These are phyloP conservation scores for Drosophila sechellia DNA, from an alignment of 1,140 invertebrate species.

Conservation along the genomic window DNA sequence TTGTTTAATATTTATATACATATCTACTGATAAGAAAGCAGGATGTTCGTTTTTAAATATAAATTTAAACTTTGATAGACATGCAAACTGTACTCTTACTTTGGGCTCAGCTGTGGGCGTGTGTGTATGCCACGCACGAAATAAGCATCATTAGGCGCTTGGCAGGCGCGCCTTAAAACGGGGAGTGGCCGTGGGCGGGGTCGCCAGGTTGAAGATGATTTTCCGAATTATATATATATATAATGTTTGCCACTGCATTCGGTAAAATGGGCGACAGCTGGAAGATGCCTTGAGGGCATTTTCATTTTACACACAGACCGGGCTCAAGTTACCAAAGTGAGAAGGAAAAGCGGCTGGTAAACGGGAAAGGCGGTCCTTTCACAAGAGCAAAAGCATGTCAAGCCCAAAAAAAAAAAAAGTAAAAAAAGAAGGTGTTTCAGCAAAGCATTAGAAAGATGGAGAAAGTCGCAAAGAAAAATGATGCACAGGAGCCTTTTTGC, in stretches of 20 bases:
- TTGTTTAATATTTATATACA: too few relatives aligned
- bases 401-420: constrained; percentile 47
- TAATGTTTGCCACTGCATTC: constrained; percentile 37
- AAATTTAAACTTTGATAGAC: not conserved
- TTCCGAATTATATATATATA: constrained; percentile 30
- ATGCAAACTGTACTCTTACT: not conserved
- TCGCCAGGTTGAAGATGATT: constrained; percentile 62
- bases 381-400: constrained; percentile 75
- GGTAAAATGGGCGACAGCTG: constrained; percentile 49
- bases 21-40: not conserved
- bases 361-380: constrained; percentile 28
- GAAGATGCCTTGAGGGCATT: constrained; percentile 47
- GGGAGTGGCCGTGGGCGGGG: constrained; percentile 8
- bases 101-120: not conserved
- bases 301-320: constrained; percentile 43
- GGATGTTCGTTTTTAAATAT: not conserved
- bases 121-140: constrained; percentile 37
- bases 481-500: constrained; percentile 13
- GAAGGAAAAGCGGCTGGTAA: constrained; percentile 7
- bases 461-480: constrained; percentile 7
- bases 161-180: constrained; percentile 49
- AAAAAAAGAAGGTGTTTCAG: constrained; percentile 65
- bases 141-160: constrained; percentile 79
- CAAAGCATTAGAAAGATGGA: not conserved
- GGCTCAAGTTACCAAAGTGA: constrained; percentile 44